phyloP scores from a whole-genome alignment of 2,113 vertebrate species.

The Odobenus rosmarus region DNA sequence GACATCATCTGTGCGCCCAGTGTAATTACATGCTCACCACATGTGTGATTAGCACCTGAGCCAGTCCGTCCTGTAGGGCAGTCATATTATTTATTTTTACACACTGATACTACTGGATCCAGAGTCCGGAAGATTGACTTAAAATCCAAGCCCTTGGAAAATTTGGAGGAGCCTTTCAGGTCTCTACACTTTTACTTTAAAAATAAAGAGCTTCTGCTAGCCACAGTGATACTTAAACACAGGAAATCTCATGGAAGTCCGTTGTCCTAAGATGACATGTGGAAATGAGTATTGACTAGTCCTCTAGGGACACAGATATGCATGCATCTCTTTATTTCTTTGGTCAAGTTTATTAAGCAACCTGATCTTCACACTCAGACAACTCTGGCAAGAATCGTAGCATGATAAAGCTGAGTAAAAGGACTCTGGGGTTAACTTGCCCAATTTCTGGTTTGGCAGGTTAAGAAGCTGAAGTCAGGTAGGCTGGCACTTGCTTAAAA shows the following conservation, averaged over 20 bases:
- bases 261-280: neutral
- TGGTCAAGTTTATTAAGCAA: neutral
- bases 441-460: neutral
- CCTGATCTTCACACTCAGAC: neutral
- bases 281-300: neutral
- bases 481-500: neutral
- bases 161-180: neutral
- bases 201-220: neutral
- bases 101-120: neutral
- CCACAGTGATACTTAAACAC: neutral
- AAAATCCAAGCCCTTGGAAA: neutral
- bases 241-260: neutral
- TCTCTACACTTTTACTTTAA: slow-evolving; percentile 26
- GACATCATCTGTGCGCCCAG: neutral
- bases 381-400: neutral
- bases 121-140: neutral
- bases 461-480: neutral
- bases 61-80: neutral
- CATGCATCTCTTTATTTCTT: neutral
- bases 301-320: neutral
- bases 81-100: neutral
- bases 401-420: neutral
- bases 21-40: neutral
- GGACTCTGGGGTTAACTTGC: neutral
- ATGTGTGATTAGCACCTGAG: neutral